Evolutionary conservation across 2,113 vertebrate genomes (phyloP).

Genomic region (Vombatus ursinus): DNA sequence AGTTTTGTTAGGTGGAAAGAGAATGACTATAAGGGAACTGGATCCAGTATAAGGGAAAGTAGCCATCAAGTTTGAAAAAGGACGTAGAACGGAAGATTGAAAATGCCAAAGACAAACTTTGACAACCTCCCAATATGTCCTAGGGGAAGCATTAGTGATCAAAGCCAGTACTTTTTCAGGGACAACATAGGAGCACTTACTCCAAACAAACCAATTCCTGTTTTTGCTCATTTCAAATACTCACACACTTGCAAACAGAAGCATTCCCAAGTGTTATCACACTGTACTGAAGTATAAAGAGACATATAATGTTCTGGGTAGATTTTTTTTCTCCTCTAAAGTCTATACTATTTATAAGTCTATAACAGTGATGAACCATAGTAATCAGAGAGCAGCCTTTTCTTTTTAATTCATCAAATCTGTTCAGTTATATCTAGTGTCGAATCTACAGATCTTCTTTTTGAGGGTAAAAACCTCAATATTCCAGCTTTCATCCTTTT

Average conservation of each 20-base stretch:
- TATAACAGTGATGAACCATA: conserved; percentile 9
- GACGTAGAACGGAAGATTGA: neutral
- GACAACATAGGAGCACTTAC: neutral
- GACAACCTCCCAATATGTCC: neutral
- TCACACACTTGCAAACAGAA: neutral
- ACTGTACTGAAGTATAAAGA: neutral
- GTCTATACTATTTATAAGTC: conserved; percentile 35
- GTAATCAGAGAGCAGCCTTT: neutral
- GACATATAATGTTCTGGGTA: neutral
- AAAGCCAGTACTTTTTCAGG: neutral
- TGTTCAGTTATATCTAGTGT: neutral
- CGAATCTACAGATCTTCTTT: neutral
- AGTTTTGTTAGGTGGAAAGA: neutral
- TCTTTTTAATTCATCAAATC: neutral
- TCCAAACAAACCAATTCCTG: neutral
- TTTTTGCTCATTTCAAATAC: neutral
- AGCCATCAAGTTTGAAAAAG: neutral
- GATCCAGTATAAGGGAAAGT: neutral
- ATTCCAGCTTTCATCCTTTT: neutral
- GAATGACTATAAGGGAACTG: neutral
- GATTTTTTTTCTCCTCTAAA: neutral
- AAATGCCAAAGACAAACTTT: neutral
- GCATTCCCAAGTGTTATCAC: neutral
- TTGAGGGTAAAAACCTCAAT: neutral
- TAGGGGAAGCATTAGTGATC: neutral